phyloP scores from a whole-genome alignment of 2,888 invertebrate genomes.

The Proisotoma minuta region DNA sequence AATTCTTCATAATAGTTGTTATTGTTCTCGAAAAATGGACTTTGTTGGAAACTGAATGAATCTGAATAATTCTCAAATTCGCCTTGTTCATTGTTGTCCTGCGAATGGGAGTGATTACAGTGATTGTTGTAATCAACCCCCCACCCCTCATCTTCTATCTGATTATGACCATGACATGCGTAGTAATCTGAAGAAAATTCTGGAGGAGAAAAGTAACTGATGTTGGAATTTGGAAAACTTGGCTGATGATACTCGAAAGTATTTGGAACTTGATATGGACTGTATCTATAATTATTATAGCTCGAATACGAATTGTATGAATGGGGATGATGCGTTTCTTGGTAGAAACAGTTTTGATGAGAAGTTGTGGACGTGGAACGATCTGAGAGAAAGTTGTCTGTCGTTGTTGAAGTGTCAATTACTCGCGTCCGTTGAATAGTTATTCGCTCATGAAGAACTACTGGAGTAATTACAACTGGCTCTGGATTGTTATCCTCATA shows the following conservation, averaged over 20 bases:
- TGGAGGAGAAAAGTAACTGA: no score
- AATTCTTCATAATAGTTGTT: no score
- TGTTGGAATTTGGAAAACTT: no score
- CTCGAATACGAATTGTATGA: no score
- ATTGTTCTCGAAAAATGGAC: no score
- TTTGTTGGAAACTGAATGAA: no score
- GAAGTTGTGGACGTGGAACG: background rate
- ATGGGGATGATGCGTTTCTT: background rate
- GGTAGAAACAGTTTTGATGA: no score
- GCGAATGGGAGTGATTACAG: background rate
- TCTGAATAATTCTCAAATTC: background rate
- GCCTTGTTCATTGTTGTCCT: background rate
- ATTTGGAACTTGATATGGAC: no score
- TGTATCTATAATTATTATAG: no score
- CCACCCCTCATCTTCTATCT: background rate
- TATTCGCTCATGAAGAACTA: constrained; percentile 4
- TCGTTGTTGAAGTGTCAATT: background rate
- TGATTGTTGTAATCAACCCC: no score
- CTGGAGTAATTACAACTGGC: background rate
- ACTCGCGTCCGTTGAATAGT: constrained; percentile 8
- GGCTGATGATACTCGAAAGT: no score
- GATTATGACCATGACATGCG: background rate
- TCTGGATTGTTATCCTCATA: background rate
- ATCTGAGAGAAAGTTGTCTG: background rate
- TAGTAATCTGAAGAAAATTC: background rate